A percentile compares a stretch with the other conserved stretches of the same genome.
These are phyloP conservation scores for Aspidapion aeneum DNA, from an alignment of 2,888 invertebrate species.

Conservation along the genomic window DNA sequence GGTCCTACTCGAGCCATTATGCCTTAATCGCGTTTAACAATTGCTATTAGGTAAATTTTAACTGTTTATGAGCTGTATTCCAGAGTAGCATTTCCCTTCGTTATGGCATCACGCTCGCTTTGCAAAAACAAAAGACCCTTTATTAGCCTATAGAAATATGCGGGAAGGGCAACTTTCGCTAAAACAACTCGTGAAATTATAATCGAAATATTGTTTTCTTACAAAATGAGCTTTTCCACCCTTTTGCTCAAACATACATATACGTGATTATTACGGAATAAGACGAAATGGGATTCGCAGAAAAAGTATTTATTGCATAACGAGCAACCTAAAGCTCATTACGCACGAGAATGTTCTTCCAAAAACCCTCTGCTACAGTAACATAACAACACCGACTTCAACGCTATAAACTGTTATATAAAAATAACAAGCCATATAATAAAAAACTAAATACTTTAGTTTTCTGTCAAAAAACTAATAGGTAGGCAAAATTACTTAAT, in stretches of 20 bases:
- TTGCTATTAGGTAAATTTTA: background rate
- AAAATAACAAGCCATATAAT: no score
- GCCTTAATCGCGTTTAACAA: background rate
- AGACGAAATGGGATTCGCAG: no score
- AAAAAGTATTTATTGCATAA: no score
- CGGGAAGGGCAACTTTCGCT: background rate
- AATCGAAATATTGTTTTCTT: slow-evolving; percentile 8
- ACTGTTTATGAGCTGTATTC: background rate
- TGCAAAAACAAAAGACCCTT: background rate
- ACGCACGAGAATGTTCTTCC: no score
- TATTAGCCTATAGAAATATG: background rate
- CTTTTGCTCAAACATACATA: background rate
- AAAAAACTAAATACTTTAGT: no score
- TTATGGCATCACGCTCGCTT: background rate
- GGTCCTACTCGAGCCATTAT: background rate
- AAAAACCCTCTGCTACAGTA: no score
- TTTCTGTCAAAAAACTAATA: no score
- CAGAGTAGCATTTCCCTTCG: background rate
- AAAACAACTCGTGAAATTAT: slow-evolving; percentile 5
- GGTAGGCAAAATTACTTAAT: no score
- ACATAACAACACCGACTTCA: no score
- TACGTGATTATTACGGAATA: no score
- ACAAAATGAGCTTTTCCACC: slow-evolving; percentile 4
- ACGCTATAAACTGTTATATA: no score
- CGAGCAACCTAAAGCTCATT: no score